These are phyloP conservation scores for Choloepus hoffmanni DNA, from an alignment of 2,113 vertebrate species.

Conservation along the genomic window DNA sequence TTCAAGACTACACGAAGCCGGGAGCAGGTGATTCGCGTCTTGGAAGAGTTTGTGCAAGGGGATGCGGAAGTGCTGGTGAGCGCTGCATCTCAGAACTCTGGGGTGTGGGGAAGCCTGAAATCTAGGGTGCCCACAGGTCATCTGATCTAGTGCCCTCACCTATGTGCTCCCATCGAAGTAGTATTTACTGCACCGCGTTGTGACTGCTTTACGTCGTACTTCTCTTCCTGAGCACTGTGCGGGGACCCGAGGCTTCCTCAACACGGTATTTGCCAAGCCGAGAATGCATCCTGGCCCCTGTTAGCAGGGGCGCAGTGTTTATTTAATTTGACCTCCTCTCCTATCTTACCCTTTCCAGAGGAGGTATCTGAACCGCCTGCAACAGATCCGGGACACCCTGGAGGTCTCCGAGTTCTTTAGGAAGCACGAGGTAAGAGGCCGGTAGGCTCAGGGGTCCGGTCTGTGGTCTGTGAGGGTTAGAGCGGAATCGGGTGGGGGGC, in stretches of 20 bases:
- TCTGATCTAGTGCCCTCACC: background rate
- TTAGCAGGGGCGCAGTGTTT: background rate
- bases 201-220: background rate
- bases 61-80: conserved; percentile 92
- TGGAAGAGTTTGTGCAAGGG: conserved; percentile 93
- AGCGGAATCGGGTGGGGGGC: background rate
- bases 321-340: background rate
- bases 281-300: background rate
- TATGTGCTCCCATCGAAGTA: background rate
- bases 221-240: background rate
- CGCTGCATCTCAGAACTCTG: background rate
- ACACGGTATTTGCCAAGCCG: background rate
- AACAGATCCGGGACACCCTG: conserved; percentile 92
- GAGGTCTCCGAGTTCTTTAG: conserved; percentile 95
- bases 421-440: conserved; percentile 93
- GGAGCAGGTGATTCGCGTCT: conserved; percentile 93
- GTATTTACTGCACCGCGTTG: background rate
- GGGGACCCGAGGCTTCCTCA: background rate
- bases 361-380: conserved; percentile 93
- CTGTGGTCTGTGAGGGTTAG: too few species aligned
- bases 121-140: background rate
- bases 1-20: conserved; percentile 96
- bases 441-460: background rate
- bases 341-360: conserved; percentile 84
- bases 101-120: background rate